Evolutionary conservation across 2,888 invertebrate genomes (phyloP).

Genomic region (Amphiduros pacificus): DNA sequence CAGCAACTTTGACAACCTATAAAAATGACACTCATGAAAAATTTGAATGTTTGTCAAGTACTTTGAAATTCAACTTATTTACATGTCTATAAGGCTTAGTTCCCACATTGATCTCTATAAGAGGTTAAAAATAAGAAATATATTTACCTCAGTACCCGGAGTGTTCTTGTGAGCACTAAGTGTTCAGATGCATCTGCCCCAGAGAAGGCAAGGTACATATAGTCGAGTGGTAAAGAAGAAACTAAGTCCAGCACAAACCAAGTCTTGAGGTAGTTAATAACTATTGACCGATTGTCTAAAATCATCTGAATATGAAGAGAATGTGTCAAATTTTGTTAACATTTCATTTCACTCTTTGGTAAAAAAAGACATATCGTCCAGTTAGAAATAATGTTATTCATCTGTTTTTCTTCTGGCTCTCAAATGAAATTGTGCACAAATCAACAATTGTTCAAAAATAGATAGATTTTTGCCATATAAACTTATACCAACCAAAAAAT

Average conservation of each 20-base stretch:
- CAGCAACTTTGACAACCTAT: slow-evolving; percentile 20
- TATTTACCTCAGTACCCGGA: slow-evolving; percentile 4
- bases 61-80: too few species aligned
- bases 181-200: neutral
- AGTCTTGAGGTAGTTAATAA: slow-evolving; percentile 10
- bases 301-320: slow-evolving; percentile 9
- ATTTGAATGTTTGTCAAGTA: neutral
- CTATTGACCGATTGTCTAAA: slow-evolving; percentile 6
- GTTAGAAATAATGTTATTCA: too few species aligned
- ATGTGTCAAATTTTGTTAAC: neutral
- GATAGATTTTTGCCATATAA: too few species aligned
- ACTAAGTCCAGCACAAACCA: slow-evolving; percentile 21
- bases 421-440: too few species aligned
- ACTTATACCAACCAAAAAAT: too few species aligned
- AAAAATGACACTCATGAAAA: neutral
- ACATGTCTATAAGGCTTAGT: too few species aligned
- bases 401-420: too few species aligned
- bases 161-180: neutral
- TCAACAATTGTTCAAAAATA: too few species aligned
- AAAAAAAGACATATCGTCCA: too few species aligned
- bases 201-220: slow-evolving; percentile 1
- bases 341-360: neutral
- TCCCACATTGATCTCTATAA: too few species aligned
- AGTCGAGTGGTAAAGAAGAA: slow-evolving; percentile 21
- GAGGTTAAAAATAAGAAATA: too few species aligned